A percentile compares a stretch with the other conserved stretches of the same genome.
These are phyloP conservation scores for Eristalis pertinax DNA, from an alignment of 2,888 invertebrate species.

Conservation along the genomic window DNA sequence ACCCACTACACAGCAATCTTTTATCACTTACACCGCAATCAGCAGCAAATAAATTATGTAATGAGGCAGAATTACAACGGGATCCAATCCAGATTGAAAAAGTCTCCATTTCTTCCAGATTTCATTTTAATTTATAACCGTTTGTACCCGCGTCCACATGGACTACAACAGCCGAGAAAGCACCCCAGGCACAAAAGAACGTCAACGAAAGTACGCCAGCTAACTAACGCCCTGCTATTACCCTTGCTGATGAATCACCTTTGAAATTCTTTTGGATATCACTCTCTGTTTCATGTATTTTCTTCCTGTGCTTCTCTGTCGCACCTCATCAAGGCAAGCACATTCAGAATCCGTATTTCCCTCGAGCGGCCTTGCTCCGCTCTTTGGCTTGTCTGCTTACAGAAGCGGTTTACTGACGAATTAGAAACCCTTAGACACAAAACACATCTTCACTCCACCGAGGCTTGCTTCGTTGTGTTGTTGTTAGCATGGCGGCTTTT, in stretches of 20 bases:
- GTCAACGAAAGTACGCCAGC: slow-evolving; percentile 54
- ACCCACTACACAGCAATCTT: slow-evolving; percentile 26
- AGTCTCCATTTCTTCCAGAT: slow-evolving; percentile 9
- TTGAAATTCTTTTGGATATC: slow-evolving; percentile 57
- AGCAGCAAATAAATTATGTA: slow-evolving; percentile 67
- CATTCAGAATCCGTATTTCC: not conserved
- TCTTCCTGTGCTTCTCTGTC: slow-evolving; percentile 27
- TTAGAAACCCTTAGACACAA: slow-evolving; percentile 58
- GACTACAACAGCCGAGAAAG: slow-evolving; percentile 20
- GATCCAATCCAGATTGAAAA: slow-evolving; percentile 62
- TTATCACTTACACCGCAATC: slow-evolving; percentile 63
- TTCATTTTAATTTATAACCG: slow-evolving; percentile 28
- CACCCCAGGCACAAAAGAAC: slow-evolving; percentile 30
- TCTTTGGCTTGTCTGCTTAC: slow-evolving; percentile 13
- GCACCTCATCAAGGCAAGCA: not conserved
- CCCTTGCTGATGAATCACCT: slow-evolving; percentile 63
- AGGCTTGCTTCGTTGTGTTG: slow-evolving; percentile 39
- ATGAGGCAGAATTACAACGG: slow-evolving; percentile 63
- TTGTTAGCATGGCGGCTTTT: slow-evolving; percentile 53
- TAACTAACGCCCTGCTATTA: slow-evolving; percentile 59
- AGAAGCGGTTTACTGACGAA: slow-evolving; percentile 61
- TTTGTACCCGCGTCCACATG: not conserved
- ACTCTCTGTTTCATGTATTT: slow-evolving; percentile 40
- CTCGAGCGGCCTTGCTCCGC: not conserved
- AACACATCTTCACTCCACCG: slow-evolving; percentile 28